These are phyloP conservation scores for Pollicipes pollicipes DNA, from an alignment of 1,140 invertebrate genomes.

Conservation along the genomic window DNA sequence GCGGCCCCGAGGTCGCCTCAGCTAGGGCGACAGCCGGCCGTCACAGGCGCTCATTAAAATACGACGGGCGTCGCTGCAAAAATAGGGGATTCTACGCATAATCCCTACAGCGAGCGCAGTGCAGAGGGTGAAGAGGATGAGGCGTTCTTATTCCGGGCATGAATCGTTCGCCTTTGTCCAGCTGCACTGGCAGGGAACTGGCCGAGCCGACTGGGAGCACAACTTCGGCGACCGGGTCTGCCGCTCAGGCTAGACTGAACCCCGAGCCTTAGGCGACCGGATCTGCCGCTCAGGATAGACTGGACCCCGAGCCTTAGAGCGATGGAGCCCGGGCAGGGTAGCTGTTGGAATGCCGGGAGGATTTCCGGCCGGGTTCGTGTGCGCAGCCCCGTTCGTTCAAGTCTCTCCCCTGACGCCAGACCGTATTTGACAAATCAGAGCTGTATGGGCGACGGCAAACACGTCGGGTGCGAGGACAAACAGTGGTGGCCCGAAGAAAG, in stretches of 20 bases:
- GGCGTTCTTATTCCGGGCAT: too few species aligned
- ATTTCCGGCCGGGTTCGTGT: too few species aligned
- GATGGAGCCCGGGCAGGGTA: too few species aligned
- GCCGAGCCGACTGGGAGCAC: too few species aligned
- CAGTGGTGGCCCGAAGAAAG: too few species aligned
- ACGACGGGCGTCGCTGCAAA: background rate
- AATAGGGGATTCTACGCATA: background rate
- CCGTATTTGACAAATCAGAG: background rate
- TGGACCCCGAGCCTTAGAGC: background rate
- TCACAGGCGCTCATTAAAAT: background rate
- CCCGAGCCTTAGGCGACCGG: background rate
- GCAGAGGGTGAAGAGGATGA: too few species aligned
- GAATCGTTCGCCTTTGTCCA: background rate
- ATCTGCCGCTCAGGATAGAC: background rate
- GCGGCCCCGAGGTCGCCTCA: background rate
- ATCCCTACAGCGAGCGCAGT: too few species aligned
- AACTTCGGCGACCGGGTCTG: too few species aligned
- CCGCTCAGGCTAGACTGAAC: too few species aligned
- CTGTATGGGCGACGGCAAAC: background rate
- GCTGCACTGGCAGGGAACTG: too few species aligned
- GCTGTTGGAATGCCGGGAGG: background rate
- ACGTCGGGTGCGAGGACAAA: background rate
- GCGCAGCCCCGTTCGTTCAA: background rate
- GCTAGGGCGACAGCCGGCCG: background rate
- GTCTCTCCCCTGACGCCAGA: background rate